These are phyloP conservation scores for Tanytarsus gracilentus DNA, from an alignment of 2,888 invertebrate genomes.

Conservation along the genomic window DNA sequence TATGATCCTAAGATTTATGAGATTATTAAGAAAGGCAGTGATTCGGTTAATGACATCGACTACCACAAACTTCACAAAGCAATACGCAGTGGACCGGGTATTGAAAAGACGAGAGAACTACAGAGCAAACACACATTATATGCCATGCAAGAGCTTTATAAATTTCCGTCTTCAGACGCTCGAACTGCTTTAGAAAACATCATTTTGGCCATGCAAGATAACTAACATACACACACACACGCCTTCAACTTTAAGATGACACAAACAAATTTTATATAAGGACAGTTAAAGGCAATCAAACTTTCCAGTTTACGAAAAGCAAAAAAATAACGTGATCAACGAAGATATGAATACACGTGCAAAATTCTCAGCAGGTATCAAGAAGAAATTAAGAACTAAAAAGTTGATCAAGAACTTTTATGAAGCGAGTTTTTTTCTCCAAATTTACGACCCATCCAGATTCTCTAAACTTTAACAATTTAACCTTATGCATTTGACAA, in stretches of 20 bases:
- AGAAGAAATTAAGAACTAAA: too few relatives aligned
- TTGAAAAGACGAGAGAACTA: constrained; percentile 56
- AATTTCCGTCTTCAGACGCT: constrained; percentile 65
- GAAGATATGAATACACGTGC: too few relatives aligned
- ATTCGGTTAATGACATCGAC: constrained; percentile 14
- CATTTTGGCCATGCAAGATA: constrained; percentile 63
- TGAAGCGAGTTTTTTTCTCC: too few relatives aligned
- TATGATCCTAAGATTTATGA: constrained; percentile 36
- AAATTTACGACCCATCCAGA: too few relatives aligned
- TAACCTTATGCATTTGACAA: too few relatives aligned
- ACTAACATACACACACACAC: not conserved
- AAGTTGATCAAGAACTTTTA: too few relatives aligned
- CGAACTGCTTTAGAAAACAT: constrained; percentile 69
- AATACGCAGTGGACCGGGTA: constrained; percentile 54
- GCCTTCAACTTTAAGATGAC: not conserved
- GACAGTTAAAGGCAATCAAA: too few relatives aligned
- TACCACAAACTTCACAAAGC: constrained; percentile 42
- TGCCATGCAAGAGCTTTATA: constrained; percentile 58
- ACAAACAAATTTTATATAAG: not conserved
- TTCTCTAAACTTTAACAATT: too few relatives aligned
- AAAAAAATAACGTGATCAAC: too few relatives aligned
- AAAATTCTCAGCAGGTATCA: too few relatives aligned
- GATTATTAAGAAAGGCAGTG: constrained; percentile 18
- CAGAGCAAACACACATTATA: constrained; percentile 59
- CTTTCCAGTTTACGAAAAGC: too few relatives aligned